Percentiles rank a stretch among this genome's conserved stretches.
Evolutionary conservation across 2,888 invertebrate species (phyloP).

Genomic region (Lepidocyrtoides sp.): DNA sequence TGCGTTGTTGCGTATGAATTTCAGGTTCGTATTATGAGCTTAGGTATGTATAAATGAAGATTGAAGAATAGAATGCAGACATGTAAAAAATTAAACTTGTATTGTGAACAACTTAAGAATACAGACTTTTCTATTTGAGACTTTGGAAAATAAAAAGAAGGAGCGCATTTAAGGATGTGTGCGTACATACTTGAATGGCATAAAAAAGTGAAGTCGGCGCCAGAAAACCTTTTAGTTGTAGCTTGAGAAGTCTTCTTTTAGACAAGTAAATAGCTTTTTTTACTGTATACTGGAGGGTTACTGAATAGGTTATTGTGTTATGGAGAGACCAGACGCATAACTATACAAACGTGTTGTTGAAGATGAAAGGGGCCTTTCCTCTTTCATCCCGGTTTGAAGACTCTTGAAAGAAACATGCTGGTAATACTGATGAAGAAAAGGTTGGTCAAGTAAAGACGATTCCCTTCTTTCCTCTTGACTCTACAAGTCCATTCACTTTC

Average conservation of each 20-base stretch:
- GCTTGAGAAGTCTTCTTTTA: slow-evolving; percentile 78
- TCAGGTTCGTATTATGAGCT: background rate
- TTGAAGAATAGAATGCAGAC: background rate
- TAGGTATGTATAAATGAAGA: slow-evolving; percentile 21
- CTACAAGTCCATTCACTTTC: background rate
- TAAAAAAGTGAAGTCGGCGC: slow-evolving; percentile 82
- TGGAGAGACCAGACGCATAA: background rate
- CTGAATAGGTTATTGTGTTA: slow-evolving; percentile 44
- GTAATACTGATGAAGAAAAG: background rate
- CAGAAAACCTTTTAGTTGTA: slow-evolving; percentile 82
- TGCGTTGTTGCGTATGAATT: slow-evolving; percentile 2
- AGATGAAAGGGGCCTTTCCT: slow-evolving; percentile 61
- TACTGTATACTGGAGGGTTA: slow-evolving; percentile 65
- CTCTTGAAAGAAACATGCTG: slow-evolving; percentile 33
- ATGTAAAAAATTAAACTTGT: slow-evolving; percentile 27
- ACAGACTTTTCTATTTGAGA: slow-evolving; percentile 44
- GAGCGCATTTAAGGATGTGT: slow-evolving; percentile 56
- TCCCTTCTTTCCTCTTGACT: slow-evolving; percentile 3
- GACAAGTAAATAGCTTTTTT: slow-evolving; percentile 57
- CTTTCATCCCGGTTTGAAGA: slow-evolving; percentile 52
- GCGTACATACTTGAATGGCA: slow-evolving; percentile 77
- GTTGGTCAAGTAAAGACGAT: slow-evolving; percentile 1
- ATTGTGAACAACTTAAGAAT: background rate
- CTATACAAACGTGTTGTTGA: background rate
- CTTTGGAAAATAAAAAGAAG: slow-evolving; percentile 45